Base-by-base conservation (phyloP, 2,888 invertebrate genomes). In the Acanthoscelides obtectus region DNA sequence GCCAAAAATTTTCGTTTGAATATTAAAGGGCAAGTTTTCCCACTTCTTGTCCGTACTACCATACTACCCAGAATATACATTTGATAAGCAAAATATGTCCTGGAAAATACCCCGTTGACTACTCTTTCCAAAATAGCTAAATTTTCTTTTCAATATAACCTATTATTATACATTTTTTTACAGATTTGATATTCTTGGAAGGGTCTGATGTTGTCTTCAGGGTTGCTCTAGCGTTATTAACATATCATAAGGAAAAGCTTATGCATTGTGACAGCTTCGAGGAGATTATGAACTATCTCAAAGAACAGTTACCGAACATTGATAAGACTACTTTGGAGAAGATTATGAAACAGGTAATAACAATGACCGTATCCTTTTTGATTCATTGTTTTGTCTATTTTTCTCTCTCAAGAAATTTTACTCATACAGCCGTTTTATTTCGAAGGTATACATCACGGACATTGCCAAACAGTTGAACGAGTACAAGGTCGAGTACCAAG, bases 401-500 rank as follows among this genome's bases (percentile, higher is more conserved):
- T 8, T 63, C n/a, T n/a, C n/a, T n/a, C n/a, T n/a, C n/a, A n/a
- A n/a, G n/a, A n/a, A n/a, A n/a, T n/a, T n/a, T n/a, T n/a, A n/a
- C n/a, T n/a, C n/a, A n/a, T n/a, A n/a, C n/a, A n/a, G n/a, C n/a
- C 6, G 68, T 22, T 19, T 21, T 21, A 8, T 5, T 22, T 65
- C 20, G 5, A 20, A 91, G 90, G 91, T 93, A 0, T 90, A 91
- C 75, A 87, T 89, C 0, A 86, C 92, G 76, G 94, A 96, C 78
- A 90, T 96, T 70, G 88, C 89, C 6, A 92, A 92, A 70, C 94
- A 96, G 81, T 87, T 98, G 22, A 90, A 93, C 72, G 96, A 97
- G 80, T 98, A 98, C 84, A 93, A 95, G 75, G 96, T 98, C 0
- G 98, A 98, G 81, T 98, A 98, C 83, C 94, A 94, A 75, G 97